These are phyloP conservation scores for Xestia sexstrigata DNA, from an alignment of 2,888 invertebrate species.

Conservation along the genomic window DNA sequence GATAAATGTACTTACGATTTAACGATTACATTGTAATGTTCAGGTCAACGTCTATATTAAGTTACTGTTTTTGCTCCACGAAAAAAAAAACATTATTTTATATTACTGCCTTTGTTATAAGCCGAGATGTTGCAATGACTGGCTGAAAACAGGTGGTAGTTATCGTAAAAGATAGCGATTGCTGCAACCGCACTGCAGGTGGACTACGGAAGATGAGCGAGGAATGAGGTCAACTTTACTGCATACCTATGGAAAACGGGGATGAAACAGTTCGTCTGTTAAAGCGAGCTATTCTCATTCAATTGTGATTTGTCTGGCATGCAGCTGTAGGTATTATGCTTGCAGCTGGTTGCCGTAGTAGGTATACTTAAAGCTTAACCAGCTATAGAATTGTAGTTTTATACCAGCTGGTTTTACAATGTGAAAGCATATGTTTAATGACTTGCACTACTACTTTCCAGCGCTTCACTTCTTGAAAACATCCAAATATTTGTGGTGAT, in stretches of 20 bases:
- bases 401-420: neutral
- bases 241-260: conserved; percentile 10
- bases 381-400: neutral
- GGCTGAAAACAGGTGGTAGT: conserved; percentile 20
- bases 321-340: neutral
- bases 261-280: neutral
- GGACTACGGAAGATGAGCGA: conserved; percentile 15
- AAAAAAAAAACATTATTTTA: conserved; percentile 31
- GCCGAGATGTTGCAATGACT: conserved; percentile 29
- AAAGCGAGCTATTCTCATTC: neutral
- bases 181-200: conserved; percentile 53
- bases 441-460: too few relatives aligned
- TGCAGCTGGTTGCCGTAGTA: neutral
- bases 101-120: conserved; percentile 38
- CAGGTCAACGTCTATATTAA: conserved; percentile 61
- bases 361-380: neutral
- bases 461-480: neutral
- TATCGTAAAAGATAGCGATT: conserved; percentile 21
- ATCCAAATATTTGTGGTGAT: neutral
- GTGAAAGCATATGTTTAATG: too few relatives aligned
- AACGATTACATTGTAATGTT: conserved; percentile 58
- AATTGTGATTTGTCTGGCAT: conserved; percentile 1
- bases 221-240: conserved; percentile 44
- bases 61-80: conserved; percentile 44
- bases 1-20: conserved; percentile 58